phyloP scores from a whole-genome alignment of 2,113 vertebrate species.

The Sceloporus undulatus region DNA sequence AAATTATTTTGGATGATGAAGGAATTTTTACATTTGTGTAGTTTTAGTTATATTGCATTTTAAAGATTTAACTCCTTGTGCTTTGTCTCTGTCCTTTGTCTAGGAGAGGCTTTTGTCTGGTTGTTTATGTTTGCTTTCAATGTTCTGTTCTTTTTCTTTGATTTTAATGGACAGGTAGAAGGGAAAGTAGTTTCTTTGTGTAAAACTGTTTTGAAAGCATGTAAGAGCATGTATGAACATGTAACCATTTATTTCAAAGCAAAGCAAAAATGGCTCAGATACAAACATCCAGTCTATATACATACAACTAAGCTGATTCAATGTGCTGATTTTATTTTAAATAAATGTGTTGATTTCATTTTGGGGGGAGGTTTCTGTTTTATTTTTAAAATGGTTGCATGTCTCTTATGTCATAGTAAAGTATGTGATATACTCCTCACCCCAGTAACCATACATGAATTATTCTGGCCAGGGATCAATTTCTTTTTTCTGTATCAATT shows the following conservation, averaged over 20 bases:
- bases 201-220: not conserved
- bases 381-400: not conserved
- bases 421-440: not conserved
- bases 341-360: not conserved
- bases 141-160: not conserved
- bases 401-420: not conserved
- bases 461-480: not conserved
- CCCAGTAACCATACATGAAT: not conserved
- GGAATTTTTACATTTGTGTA: not conserved
- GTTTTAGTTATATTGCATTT: too few relatives aligned
- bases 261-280: too few relatives aligned
- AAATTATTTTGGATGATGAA: not conserved
- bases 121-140: not conserved
- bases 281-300: too few relatives aligned
- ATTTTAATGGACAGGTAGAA: not conserved
- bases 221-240: not conserved
- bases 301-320: not conserved
- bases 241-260: not conserved
- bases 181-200: not conserved
- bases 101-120: not conserved
- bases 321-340: not conserved
- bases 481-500: conserved; percentile 18
- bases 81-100: not conserved
- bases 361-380: not conserved
- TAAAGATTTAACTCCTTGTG: not conserved